Evolutionary conservation across 2,797 vertebrate genomes (phyloP), one percentile per base, ranked within the genome.

Genomic region (Sebastes miniatus): DNA sequence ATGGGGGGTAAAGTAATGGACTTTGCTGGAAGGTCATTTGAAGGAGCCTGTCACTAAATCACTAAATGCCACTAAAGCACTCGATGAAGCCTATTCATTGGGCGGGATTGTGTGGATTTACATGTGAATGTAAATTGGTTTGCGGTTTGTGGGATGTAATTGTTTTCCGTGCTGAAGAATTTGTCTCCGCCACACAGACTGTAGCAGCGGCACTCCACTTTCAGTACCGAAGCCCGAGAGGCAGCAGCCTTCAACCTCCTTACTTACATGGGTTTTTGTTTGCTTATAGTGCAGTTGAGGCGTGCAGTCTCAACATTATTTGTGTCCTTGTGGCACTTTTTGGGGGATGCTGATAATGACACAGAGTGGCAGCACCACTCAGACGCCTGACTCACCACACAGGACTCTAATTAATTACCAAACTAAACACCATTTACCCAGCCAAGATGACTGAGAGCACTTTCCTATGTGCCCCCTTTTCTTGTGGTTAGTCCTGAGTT

Each of bases 1-100:
- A 63, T 43, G 63, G 47, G 2, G 39, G 73, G 54, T 82, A 82
- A 84, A 87, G 81, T 92, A 92, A 91, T 90, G 83, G 88, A 86
- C 83, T 91, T 83, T 81, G 69, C 82, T 78, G 67, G 72, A 92
- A 93, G 92, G 92, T 91, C 88, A 73, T 87, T 80, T 92, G 86
- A 92, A 93, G 91, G 92, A 91, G 83, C 62, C 82, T 73, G 64
- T 63, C 78, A 78, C 79, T 92, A 88, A 90, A 88, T 88, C 80
- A 81, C 84, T 90, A 86, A 87, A 87, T 78, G 84, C 76, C 77
- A 87, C 79, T 77, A 66, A 86, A 76, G 79, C 67, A 31, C 73
- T 85, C 78, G 79, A 67, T 86, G 67, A 85, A 83, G 74, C 61
- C 64, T 32, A 31, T 89, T 89, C 66, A 77, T 83, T 62, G 25